Evolutionary conservation across 2,113 vertebrate species (phyloP), one percentile per base, ranked within the genome.

Genomic region (Sclerurus mexicanus): DNA sequence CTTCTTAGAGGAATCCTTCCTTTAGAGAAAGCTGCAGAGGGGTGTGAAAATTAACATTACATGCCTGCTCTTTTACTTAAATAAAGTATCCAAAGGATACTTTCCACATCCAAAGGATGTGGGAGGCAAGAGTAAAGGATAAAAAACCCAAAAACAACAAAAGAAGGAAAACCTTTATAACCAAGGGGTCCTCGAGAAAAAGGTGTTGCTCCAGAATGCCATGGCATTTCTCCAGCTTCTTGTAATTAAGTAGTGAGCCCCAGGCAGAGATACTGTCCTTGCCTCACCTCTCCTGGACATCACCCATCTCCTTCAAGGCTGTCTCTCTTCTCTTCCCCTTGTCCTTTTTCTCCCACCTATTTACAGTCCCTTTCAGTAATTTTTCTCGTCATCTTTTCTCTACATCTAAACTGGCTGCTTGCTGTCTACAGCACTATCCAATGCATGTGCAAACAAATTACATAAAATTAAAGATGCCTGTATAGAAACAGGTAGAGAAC

Each of bases 181-280:
- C n/a, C 9, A 77, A 93, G 62, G 91, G 52, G 79, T 97, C 81
- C 72, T 90, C n/a, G 94, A 94, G 83, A 77, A 13, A 90, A 95
- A 93, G 8, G 7, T n/a, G 76, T 83, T 86, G 37, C 63, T 92
- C 52, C 88, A 91, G 83, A 97, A 95, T 95, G 81, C 14, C 64
- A 81, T 97, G 96, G 96, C 92, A 56, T 24, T 20, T 39, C 27
- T 97, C 93, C 97, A 98, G 85, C 39, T 69, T 76, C 62, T 95
- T 55, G 89, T 97, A 96, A 92, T 96, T 95, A 97, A 98, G 87
- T 40, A 97, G 76, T 97, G 92, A 97, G 69, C 62, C 74, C 81
- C 80, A 40, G 8, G n/a, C 60, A 66, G 63, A 49, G 25, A 73
- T 52, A 46, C 7, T 59, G 53, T 93, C 82, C 73, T 27, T 78